Evolutionary conservation across 2,888 invertebrate species (phyloP), one percentile per base, ranked within the genome.

Genomic region (Nysson spinosus): DNA sequence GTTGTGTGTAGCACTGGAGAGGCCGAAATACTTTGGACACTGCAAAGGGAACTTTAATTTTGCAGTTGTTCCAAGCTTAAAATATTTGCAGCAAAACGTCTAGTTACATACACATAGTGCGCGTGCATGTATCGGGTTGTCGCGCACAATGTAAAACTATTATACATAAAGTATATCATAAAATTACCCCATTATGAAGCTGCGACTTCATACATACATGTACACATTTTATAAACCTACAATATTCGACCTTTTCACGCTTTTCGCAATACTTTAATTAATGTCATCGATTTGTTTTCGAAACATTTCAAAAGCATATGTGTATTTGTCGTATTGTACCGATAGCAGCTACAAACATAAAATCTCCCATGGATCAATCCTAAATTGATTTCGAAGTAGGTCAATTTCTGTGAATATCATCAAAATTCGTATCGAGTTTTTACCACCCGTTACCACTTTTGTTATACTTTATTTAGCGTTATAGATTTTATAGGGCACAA

Each of bases 1-100:
- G 92, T 95, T 39, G 88, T 94, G 67, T 91, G 92, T 79, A 93
- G 92, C 85, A 93, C 94, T 68, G 95, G 95, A 11, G 95, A 95
- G 84, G 89, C 93, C 16, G 95, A 95, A 88, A 92, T 94, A 78
- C 92, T 93, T 75, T 95, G 95, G 95, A 95, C 95, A 39, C 89
- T 95, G 88, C 93, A 93, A 83, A 91, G 95, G 81, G 94, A 95
- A 87, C 85, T 92, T 79, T 94, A 90, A 81, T 46, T 49, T 30
- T 26, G 6, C 16, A 44, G 40, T 34, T 39, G 39, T 56, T 37
- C 20, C 34, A 22, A 52, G 52, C 35, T 43, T 26, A 39, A 32
- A 26, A 11, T 39, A 16, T 22, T 57, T 14, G 16, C 39, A 57
- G 20, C 26, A 20, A 43, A 22, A 47, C 2, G 14, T 24, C 6